Base-by-base conservation (phyloP, 2,797 vertebrate genomes). In the Megalops cyprinoides region DNA sequence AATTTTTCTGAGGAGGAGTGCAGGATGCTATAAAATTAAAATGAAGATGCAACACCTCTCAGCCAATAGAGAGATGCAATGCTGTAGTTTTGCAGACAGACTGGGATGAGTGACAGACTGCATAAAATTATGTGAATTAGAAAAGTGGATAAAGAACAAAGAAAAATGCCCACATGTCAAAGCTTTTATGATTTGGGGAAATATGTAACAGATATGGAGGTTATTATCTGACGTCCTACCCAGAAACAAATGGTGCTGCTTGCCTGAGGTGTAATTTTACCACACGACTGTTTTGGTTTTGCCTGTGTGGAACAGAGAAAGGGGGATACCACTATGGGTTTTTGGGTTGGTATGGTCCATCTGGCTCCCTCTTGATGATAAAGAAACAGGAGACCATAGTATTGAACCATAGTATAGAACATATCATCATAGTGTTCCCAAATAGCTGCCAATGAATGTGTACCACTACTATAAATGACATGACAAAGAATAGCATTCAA, bases 341-440 rank as follows among this genome's bases (percentile, higher is more conserved):
- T 71, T 42, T 8, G 39, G 1, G 67, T 71, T 37, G 12, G 62
- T 39, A 14, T 67, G 23, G 15, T 71, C 65, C 28, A 37, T n/a
- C 65, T 8, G 10, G 20, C 67, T 39, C 62, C 37, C 37, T 1
- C 20, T 44, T 71, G 67, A 39, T 39, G n/a, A 2, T 4, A 9
- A 23, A 9, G 44, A 71, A 42, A 42, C 18, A 37, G 23, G 67
- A 71, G 44, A n/a, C 76, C 58, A 81, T 85, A 85, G 81, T 39
- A 0, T 84, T 76, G 78, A 78, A 42, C 76, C 58, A 81, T 85
- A 85, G 81, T 39, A 0, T 84, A 76, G 78, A 78, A 42, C 48
- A 82, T 86, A 80, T 88, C 86, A 89, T 89, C 84, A 87, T 79
- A 82, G 84, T 78, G 80, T 83, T 86, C 82, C 85, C 67, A 53